Evolutionary conservation across 2,888 invertebrate species (phyloP), one percentile per base, ranked within the genome.

Genomic region (Apotomis turbidana): DNA sequence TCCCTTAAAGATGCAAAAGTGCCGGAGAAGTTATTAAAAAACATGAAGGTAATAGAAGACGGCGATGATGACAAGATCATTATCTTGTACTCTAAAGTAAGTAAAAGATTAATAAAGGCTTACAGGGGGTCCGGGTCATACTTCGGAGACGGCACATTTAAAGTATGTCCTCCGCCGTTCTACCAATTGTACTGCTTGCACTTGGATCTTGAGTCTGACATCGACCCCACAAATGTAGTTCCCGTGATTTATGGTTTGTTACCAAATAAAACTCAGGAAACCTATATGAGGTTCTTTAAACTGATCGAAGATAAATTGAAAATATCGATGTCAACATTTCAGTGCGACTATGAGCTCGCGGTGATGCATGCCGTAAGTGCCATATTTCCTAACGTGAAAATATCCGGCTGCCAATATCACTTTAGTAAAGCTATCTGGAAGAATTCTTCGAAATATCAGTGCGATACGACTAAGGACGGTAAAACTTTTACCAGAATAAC

Each of bases 201-300:
- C 58, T 55, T 68, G 9, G 64, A 74, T 59, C 61, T 71, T 13
- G 71, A 55, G 13, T 71, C 55, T 38, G 64, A 55, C 49, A 58
- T 49, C 49, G 36, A 71, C 13, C 52, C 71, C 8, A 71, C 57
- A 54, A 71, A 74, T 60, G 74, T 74, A 10, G 69, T 69, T 67
- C 74, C 74, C 36, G 55, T 74, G 41, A 46, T 71, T 13, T 74
- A 60, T 61, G 64, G 49, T 38, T 69, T 71, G 38, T 66, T 74
- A 62, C 74, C 74, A 13, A 69, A 69, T 55, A 74, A 71, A 55
- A 74, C 46, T 41, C 67, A 68, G 51, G 51, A 68, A 13, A 74
- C 68, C 3, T 69, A 74, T 57, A 57, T 10, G 36, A 38, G 51
- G 44, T 64, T 64, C n/a, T 64, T 70, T 46, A 12, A 58, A 41